Base-by-base conservation (phyloP, 2,113 vertebrate species). In the Sialia sialis region DNA sequence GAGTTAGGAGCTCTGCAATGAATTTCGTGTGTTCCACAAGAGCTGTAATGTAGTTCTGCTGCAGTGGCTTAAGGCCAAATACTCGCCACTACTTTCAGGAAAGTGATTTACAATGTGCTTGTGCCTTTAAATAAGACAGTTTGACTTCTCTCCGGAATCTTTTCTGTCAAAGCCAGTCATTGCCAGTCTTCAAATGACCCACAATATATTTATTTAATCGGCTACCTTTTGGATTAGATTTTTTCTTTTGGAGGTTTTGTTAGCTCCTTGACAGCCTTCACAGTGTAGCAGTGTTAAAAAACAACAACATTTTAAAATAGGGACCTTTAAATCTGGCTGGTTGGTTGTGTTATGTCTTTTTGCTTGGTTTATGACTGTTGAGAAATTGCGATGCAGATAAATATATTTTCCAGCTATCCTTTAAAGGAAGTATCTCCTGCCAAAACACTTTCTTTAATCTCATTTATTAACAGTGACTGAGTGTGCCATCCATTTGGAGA, bases 81-180 rank as follows among this genome's bases (percentile, higher is more conserved):
- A 55, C 34, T 77, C 0, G 0, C 67, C 34, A 22, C 43, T 59
- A 1, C 48, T 86, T 88, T 55, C 52, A 78, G 20, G 22, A 51
- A 52, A 52, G 60, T 70, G 82, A 91, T 94, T 94, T 93, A 91
- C 27, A 56, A 13, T 2, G 2, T 36, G 23, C 27, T 69, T 88
- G 48, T 59, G n/a, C 55, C 72, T 96, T 95, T 93, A 93, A 93
- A 87, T 83, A 91, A 93, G 63, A 77, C 39, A 52, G 30, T 27
- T 74, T 58, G 64, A 85, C 59, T 88, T 88, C 43, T 62, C 22
- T 51, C 32, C 0, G 0, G 85, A 64, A 73, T 93, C 60, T 81
- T 66, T 73, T 60, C 63, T 43, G 55, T 95, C 81, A 70, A 90
- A 84, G 36, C 38, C 19, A 67, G 36, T 67, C 68, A 70, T 52